Evolutionary conservation across 2,797 vertebrate genomes (phyloP).

Genomic region (Oreortyx pictus): DNA sequence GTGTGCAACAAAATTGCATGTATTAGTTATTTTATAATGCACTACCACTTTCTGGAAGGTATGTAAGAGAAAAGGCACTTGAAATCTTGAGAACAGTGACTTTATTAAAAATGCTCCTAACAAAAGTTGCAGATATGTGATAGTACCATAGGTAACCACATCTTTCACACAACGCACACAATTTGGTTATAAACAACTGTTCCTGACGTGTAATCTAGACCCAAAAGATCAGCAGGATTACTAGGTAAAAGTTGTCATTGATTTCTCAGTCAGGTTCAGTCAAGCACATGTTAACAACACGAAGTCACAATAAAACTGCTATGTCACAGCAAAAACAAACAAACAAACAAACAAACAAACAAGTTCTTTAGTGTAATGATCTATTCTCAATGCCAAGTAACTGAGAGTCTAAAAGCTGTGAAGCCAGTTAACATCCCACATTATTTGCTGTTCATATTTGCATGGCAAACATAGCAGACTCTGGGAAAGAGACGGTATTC

Average conservation of each 20-base stretch:
- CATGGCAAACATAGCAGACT: conserved; percentile 21
- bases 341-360: too few species aligned
- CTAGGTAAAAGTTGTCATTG: not conserved
- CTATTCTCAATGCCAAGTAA: not conserved
- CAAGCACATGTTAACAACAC: not conserved
- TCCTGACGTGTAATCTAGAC: not conserved
- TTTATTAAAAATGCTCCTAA: not conserved
- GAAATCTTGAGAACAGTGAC: not conserved
- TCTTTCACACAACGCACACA: not conserved
- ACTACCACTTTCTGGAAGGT: not conserved
- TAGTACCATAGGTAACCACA: not conserved
- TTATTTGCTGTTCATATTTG: not conserved
- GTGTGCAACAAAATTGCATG: not conserved
- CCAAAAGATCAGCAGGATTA: not conserved
- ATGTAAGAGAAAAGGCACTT: not conserved
- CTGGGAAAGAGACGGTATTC: not conserved
- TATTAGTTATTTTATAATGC: not conserved
- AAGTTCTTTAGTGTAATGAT: not conserved
- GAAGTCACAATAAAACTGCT: not conserved
- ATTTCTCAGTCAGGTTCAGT: not conserved
- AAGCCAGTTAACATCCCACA: not conserved
- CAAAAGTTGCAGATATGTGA: not conserved
- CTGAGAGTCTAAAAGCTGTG: not conserved
- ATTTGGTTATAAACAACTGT: not conserved
- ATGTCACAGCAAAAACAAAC: not conserved